These are phyloP conservation scores for Incurvaria masculella DNA, from an alignment of 2,888 invertebrate genomes.

Conservation along the genomic window DNA sequence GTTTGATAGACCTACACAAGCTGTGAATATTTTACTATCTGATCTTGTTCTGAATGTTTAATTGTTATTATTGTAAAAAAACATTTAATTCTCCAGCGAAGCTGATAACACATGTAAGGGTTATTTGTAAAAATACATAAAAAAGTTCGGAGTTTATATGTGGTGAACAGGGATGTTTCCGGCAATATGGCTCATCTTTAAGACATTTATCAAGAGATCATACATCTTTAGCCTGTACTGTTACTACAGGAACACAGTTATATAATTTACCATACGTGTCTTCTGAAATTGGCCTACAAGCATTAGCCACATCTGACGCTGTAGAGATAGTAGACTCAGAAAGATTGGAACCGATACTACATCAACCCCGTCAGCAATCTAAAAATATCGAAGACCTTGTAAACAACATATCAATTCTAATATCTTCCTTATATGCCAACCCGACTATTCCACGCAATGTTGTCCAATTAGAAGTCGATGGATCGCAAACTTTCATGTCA, in stretches of 20 bases:
- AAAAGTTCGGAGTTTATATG: slow-evolving; percentile 1
- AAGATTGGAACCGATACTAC: too few relatives aligned
- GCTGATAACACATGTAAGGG: slow-evolving; percentile 5
- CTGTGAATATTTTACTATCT: slow-evolving; percentile 1
- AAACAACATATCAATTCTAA: neutral
- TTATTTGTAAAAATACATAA: too few relatives aligned
- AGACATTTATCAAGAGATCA: too few relatives aligned
- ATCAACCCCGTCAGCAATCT: too few relatives aligned
- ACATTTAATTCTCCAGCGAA: neutral
- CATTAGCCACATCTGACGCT: too few relatives aligned
- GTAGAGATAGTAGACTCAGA: too few relatives aligned
- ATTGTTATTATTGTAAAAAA: slow-evolving; percentile 5
- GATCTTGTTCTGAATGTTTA: slow-evolving; percentile 2
- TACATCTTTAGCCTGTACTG: too few relatives aligned
- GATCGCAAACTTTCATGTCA: too few relatives aligned
- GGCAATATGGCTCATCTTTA: neutral
- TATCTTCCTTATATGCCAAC: slow-evolving; percentile 5
- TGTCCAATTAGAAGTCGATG: slow-evolving; percentile 3
- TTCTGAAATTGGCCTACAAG: too few relatives aligned
- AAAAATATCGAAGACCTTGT: neutral
- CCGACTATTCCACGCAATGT: slow-evolving; percentile 6
- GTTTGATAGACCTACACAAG: slow-evolving; percentile 4
- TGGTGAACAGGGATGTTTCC: neutral
- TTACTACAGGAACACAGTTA: too few relatives aligned
- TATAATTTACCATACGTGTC: too few relatives aligned